Evolutionary conservation across 2,113 vertebrate genomes (phyloP), one percentile per base, ranked within the genome.

Genomic region (Gadus macrocephalus): DNA sequence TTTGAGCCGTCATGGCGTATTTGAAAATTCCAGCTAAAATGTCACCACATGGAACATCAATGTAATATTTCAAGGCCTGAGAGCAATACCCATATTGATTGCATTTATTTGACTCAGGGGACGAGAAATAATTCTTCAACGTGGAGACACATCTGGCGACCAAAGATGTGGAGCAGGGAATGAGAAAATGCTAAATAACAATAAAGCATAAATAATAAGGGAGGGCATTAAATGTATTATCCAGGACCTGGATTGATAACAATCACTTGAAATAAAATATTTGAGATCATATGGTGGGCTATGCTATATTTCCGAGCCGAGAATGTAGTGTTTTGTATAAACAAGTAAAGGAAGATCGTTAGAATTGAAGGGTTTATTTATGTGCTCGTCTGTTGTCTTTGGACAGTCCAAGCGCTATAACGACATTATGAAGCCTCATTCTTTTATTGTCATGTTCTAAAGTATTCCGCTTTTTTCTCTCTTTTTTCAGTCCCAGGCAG

Each of bases 21-120:
- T 98, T 96, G 96, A 96, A 97, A 99, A 97, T 97, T 96, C 96
- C 94, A 94, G 96, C 96, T 98, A 98, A 98, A 99, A 99, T 99
- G 97, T 99, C 97, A 99, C 96, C 96, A 98, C 96, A 97, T 98
- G 96, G 96, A 98, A 96, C 96, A 98, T 98, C 97, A 99, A 98
- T 98, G 96, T 97, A 98, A 98, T 98, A 98, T 98, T 97, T 98
- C 96, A 99, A 94, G 96, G 95, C 95, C 95, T 97, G 96, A 98
- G 96, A 97, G 96, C 96, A 96, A 97, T 97, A 95, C 95, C 98
- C 96, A 98, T 98, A 99, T 99, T 99, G 97, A 99, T 98, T 98
- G 95, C 97, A 96, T 98, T 99, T 99, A 99, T 99, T 98, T 95
- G 95, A 99, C 97, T 98, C 97, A 93, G 94, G 97, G 97, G 97